Evolutionary conservation across 37 sponge, comb jelly and placozoan species (phyloP).

Genomic region (Eunapius fragilis): DNA sequence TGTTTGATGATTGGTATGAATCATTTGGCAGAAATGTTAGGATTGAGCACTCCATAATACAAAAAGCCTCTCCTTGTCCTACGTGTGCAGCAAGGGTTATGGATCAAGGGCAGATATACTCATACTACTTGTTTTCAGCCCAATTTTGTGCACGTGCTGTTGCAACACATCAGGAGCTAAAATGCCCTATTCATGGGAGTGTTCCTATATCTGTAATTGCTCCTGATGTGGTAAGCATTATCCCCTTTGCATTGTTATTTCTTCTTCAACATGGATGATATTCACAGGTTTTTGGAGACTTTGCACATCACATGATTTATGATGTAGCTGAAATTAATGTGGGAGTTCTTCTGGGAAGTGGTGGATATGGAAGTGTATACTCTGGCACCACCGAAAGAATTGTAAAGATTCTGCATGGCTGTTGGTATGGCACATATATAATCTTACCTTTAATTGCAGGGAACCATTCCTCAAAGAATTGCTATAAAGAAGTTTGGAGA

Average conservation of each 20-base stretch:
- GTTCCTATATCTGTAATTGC: constrained; percentile 42
- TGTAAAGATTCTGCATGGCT: background rate
- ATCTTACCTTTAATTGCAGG: background rate
- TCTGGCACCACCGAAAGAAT: constrained; percentile 1
- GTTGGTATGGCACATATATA: too few relatives aligned
- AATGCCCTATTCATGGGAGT: constrained; percentile 64
- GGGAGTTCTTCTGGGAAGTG: constrained; percentile 63
- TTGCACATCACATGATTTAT: constrained; percentile 27
- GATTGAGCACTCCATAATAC: constrained; percentile 2
- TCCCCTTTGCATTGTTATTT: background rate
- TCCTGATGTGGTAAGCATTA: constrained; percentile 73
- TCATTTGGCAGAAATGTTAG: constrained; percentile 52
- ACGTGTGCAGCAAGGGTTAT: constrained; percentile 14
- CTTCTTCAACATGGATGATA: background rate
- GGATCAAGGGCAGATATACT: too few relatives aligned
- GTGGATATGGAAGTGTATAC: constrained; percentile 78
- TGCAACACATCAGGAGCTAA: background rate
- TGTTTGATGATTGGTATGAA: constrained; percentile 93
- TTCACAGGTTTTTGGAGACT: constrained; percentile 62
- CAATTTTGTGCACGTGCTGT: constrained; percentile 20
- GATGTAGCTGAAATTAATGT: constrained; percentile 1
- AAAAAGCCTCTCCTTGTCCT: constrained; percentile 38
- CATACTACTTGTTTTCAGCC: constrained; percentile 55
- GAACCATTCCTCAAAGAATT: constrained; percentile 8
- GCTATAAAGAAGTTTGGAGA: constrained; percentile 49